Evolutionary conservation across 2,888 invertebrate genomes (phyloP), one percentile per base, ranked within the genome.

Genomic region (Orthosia gracilis): DNA sequence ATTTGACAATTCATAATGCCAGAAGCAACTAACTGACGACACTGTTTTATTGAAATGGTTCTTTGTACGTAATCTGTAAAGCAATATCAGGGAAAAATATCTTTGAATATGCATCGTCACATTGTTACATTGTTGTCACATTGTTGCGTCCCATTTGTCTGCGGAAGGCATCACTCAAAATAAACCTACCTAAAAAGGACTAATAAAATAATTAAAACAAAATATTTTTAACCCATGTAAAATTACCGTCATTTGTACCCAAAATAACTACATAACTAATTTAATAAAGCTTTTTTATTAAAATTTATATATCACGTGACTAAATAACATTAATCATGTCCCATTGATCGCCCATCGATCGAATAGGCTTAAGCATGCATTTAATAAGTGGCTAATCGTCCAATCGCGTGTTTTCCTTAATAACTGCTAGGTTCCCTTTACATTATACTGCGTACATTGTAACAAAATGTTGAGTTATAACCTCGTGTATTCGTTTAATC

Each of bases 301-400:
- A 82, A 84, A 86, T 61, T 69, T 61, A 67, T 64, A 75, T 75
- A 69, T 85, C 63, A 72, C 89, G 87, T 90, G 91, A 83, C 84
- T 69, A 68, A 67, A 63, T 70, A 72, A 72, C 88, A 94, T 92
- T 91, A 92, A 93, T 94, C 93, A 93, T 86, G 85, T 83, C 76
- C 69, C 87, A 89, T 91, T 90, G 91, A 94, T 94, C 91, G 91
- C 88, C 87, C 76, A 91, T 88, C 89, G 89, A 93, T 94, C 92
- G 93, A 93, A 92, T 92, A 89, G 87, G 88, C 90, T 94, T 91
- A 92, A 92, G 92, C 92, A 93, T 91, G 91, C 90, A 90, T 93
- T 94, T 93, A 92, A 93, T 93, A 92, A 92, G 89, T 87, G 86
- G 90, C 92, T 93, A 94, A 94, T 94, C 91, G 94, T 88, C 84